Conservation (phyloP, 2,797 vertebrate species). For the Lemur catta region DNA sequence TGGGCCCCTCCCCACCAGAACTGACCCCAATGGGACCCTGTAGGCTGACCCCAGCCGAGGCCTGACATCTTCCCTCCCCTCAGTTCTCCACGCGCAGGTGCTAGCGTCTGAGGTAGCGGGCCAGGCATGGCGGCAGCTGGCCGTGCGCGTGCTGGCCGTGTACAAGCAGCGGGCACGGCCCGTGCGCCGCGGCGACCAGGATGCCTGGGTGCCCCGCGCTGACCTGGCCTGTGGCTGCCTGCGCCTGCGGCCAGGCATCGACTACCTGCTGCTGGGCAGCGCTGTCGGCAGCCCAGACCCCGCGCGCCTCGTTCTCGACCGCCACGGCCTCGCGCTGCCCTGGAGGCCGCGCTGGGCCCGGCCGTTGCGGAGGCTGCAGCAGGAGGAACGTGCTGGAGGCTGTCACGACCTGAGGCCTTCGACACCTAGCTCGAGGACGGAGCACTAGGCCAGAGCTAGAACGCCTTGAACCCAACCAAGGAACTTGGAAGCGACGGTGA, state of each 20-base stretch:
- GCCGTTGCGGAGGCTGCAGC: slow-evolving; percentile 90
- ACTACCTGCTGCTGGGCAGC: slow-evolving; percentile 89
- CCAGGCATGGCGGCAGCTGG: slow-evolving; percentile 91
- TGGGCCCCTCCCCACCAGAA: neutral
- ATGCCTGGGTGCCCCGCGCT: slow-evolving; percentile 90
- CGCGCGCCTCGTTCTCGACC: slow-evolving; percentile 89
- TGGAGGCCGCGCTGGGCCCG: slow-evolving; percentile 93
- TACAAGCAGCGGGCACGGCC: slow-evolving; percentile 84
- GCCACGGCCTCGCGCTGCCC: slow-evolving; percentile 89
- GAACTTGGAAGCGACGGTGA: accelerated
- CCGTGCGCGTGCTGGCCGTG: slow-evolving; percentile 87
- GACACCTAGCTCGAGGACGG: neutral
- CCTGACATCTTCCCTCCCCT: neutral
- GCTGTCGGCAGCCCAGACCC: slow-evolving; percentile 81
- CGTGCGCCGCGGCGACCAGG: slow-evolving; percentile 85
- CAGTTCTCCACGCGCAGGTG: slow-evolving; percentile 92
- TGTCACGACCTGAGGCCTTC: slow-evolving; percentile 74
- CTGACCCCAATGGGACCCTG: neutral
- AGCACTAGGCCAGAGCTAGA: accelerated
- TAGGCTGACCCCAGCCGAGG: neutral
- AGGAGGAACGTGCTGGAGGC: slow-evolving; percentile 89
- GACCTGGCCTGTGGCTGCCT: slow-evolving; percentile 92
- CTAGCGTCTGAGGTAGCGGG: slow-evolving; percentile 87
- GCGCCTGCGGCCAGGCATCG: slow-evolving; percentile 85
- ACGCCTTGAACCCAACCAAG: accelerated